Percentiles rank a stretch among this genome's conserved stretches.
These are phyloP conservation scores for Zaprionus lineosus DNA, from an alignment of 2,888 invertebrate genomes.

Conservation along the genomic window DNA sequence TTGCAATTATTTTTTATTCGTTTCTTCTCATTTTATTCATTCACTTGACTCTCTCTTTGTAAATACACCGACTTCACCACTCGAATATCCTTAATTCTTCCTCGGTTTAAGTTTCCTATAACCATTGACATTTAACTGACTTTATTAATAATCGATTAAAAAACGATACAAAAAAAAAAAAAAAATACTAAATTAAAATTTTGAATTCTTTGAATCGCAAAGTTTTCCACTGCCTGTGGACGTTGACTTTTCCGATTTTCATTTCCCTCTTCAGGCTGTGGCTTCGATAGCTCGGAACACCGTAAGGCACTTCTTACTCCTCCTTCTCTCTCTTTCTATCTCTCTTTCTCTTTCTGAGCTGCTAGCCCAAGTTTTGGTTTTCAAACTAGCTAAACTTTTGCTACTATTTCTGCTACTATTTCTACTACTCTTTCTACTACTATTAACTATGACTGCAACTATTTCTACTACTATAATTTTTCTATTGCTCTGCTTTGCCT, in stretches of 20 bases:
- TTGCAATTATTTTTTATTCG: neutral
- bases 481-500: conserved; percentile 23
- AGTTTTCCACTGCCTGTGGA: too few relatives aligned
- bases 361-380: conserved; percentile 41
- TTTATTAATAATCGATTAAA: too few relatives aligned
- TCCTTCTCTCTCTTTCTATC: too few relatives aligned
- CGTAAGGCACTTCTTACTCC: too few relatives aligned
- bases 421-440: neutral
- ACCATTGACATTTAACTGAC: conserved; percentile 26
- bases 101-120: neutral
- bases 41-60: conserved; percentile 15
- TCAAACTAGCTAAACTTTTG: conserved; percentile 40
- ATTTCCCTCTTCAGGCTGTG: too few relatives aligned
- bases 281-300: neutral
- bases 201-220: too few relatives aligned
- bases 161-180: too few relatives aligned
- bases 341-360: too few relatives aligned
- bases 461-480: conserved; percentile 7
- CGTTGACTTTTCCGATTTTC: too few relatives aligned
- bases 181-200: too few relatives aligned
- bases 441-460: neutral
- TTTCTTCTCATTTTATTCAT: neutral
- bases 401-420: conserved; percentile 13
- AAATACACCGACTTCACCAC: conserved; percentile 13
- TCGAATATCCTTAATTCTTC: neutral